phyloP scores from a whole-genome alignment of 2,113 vertebrate species.

The Macquaria ambigua region DNA sequence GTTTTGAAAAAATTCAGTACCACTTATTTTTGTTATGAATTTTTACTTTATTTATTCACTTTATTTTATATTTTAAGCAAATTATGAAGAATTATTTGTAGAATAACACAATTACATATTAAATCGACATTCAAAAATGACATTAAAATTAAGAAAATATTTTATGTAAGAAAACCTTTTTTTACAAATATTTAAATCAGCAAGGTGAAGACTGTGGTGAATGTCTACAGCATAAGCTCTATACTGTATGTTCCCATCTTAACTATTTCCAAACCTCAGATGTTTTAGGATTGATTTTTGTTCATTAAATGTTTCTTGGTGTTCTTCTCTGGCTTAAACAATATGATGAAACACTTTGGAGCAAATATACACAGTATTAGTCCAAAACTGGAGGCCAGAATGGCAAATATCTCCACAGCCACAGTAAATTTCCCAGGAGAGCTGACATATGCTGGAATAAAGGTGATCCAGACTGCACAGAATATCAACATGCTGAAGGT shows the following conservation, averaged over 20 bases:
- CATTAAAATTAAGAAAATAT: too few relatives aligned
- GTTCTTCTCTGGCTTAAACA: not conserved
- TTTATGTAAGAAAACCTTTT: too few relatives aligned
- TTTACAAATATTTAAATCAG: too few relatives aligned
- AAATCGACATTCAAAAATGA: too few relatives aligned
- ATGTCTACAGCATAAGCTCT: too few relatives aligned
- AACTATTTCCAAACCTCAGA: not conserved
- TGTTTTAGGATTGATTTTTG: not conserved
- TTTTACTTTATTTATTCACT: too few relatives aligned
- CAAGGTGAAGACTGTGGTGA: too few relatives aligned
- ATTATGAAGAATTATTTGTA: too few relatives aligned
- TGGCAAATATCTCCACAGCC: not conserved
- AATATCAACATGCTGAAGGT: conserved; percentile 1
- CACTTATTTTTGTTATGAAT: too few relatives aligned
- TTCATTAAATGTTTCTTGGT: not conserved
- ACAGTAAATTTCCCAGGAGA: not conserved
- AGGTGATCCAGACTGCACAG: not conserved
- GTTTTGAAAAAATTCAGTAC: too few relatives aligned
- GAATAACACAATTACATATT: too few relatives aligned
- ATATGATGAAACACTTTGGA: not conserved
- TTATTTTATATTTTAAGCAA: too few relatives aligned
- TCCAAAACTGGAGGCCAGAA: not conserved
- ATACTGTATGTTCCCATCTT: not conserved
- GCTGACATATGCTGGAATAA: not conserved
- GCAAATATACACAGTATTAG: conserved; percentile 2